These are phyloP conservation scores for Thalassaphorura encarpata DNA, from an alignment of 1,140 invertebrate genomes.

Conservation along the genomic window DNA sequence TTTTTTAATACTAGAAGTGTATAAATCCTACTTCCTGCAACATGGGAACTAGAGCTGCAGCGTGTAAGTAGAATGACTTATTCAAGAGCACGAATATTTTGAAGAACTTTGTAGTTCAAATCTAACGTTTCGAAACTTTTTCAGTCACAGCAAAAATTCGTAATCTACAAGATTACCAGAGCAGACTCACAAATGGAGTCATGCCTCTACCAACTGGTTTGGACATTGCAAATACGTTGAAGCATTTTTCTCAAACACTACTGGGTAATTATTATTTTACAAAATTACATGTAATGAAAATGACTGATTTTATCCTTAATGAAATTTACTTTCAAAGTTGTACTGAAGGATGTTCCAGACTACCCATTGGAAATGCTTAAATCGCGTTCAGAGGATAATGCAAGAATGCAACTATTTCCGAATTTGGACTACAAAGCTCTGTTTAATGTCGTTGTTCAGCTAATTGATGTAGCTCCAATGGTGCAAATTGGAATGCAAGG, in stretches of 20 bases:
- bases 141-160: conserved; percentile 94
- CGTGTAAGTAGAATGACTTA: conserved; percentile 38
- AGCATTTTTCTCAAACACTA: conserved; percentile 95
- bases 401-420: conserved; percentile 79
- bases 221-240: conserved; percentile 93
- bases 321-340: conserved; percentile 48
- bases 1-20: too few relatives aligned
- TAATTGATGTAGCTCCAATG: conserved; percentile 69
- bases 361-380: conserved; percentile 82
- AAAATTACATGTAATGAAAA: not conserved
- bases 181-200: conserved; percentile 78
- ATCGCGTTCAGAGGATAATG: conserved; percentile 68
- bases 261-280: conserved; percentile 59
- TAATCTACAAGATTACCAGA: conserved; percentile 90
- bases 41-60: conserved; percentile 44
- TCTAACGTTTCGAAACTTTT: too few relatives aligned
- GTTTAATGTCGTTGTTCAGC: conserved; percentile 72
- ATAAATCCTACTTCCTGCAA: conserved; percentile 1
- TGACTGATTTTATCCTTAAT: not conserved
- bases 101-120: conserved; percentile 6
- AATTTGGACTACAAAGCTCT: conserved; percentile 90
- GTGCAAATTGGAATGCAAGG: conserved; percentile 73
- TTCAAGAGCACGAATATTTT: conserved; percentile 6
- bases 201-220: conserved; percentile 83
- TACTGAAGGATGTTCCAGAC: conserved; percentile 87